phyloP scores from a whole-genome alignment of 2,797 vertebrate species.

The Trachurus trachurus region DNA sequence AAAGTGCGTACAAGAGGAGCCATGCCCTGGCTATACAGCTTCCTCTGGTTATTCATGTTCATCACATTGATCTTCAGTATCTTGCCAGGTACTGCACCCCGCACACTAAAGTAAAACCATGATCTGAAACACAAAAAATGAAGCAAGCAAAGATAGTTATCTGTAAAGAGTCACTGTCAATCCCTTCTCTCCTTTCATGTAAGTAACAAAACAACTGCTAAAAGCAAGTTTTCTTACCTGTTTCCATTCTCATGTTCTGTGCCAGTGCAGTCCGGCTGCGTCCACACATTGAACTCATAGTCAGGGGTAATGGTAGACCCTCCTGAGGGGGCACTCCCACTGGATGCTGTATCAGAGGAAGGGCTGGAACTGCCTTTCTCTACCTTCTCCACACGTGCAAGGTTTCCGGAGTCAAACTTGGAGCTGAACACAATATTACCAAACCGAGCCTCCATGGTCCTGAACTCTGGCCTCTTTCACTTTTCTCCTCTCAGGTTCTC shows the following conservation, averaged over 20 bases:
- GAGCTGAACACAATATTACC: slow-evolving; percentile 95
- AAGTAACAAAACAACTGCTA: neutral
- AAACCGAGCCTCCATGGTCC: slow-evolving; percentile 92
- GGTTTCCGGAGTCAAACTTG: slow-evolving; percentile 95
- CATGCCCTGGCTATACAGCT: slow-evolving; percentile 98
- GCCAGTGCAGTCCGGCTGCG: slow-evolving; percentile 93
- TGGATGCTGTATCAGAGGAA: slow-evolving; percentile 72
- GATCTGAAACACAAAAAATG: slow-evolving; percentile 84
- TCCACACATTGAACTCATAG: slow-evolving; percentile 96
- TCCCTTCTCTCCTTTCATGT: neutral
- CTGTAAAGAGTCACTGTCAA: neutral
- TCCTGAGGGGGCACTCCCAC: slow-evolving; percentile 54
- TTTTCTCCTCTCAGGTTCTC: slow-evolving; percentile 37
- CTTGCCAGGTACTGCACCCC: slow-evolving; percentile 90
- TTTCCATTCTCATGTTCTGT: slow-evolving; percentile 96
- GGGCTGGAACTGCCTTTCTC: slow-evolving; percentile 77
- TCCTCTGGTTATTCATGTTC: slow-evolving; percentile 99
- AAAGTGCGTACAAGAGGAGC: slow-evolving; percentile 93
- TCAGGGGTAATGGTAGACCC: slow-evolving; percentile 79
- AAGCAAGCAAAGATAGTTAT: neutral
- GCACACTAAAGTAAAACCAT: slow-evolving; percentile 98
- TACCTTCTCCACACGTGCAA: slow-evolving; percentile 93
- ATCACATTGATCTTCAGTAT: slow-evolving; percentile 95
- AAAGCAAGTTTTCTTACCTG: slow-evolving; percentile 80
- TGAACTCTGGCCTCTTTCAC: slow-evolving; percentile 22